phyloP scores from a whole-genome alignment of 2,797 vertebrate genomes.

The Echiichthys vipera region DNA sequence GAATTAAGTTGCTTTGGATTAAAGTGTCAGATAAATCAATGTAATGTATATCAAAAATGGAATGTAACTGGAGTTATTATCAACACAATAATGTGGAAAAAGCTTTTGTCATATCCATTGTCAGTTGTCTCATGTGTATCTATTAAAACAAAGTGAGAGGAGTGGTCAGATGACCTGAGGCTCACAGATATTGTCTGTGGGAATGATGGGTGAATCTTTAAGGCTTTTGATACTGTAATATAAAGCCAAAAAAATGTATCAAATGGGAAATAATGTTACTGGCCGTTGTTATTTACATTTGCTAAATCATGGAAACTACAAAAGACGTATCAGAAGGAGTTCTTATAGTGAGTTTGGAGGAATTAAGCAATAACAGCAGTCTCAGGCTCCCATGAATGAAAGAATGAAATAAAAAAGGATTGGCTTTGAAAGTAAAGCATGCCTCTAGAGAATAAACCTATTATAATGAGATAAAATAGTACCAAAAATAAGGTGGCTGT shows the following conservation, averaged over 20 bases:
- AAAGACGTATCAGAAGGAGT: conserved; percentile 56
- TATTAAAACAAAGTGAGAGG: conserved; percentile 47
- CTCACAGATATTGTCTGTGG: conserved; percentile 20
- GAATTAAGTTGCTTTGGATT: no score
- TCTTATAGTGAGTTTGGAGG: conserved; percentile 63
- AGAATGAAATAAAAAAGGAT: conserved; percentile 47
- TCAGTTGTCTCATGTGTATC: conserved; percentile 40
- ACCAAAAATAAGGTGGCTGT: conserved; percentile 67
- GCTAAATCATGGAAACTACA: conserved; percentile 41
- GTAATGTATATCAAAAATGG: no score
- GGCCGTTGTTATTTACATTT: conserved; percentile 30
- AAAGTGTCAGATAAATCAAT: no score
- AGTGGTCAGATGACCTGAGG: conserved; percentile 26
- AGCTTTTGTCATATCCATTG: no score
- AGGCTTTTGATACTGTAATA: neutral
- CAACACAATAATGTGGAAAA: no score
- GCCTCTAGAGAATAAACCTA: conserved; percentile 69
- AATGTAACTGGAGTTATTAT: no score
- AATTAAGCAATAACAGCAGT: conserved; percentile 44
- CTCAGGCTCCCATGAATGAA: conserved; percentile 61
- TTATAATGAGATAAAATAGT: conserved; percentile 69
- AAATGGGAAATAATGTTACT: conserved; percentile 25
- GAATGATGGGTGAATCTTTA: neutral
- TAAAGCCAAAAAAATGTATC: neutral
- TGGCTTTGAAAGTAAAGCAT: conserved; percentile 73